Percentiles rank a stretch among this genome's conserved stretches.
Evolutionary conservation across 1,140 invertebrate genomes (phyloP).

Genomic region (Drosophila erecta): DNA sequence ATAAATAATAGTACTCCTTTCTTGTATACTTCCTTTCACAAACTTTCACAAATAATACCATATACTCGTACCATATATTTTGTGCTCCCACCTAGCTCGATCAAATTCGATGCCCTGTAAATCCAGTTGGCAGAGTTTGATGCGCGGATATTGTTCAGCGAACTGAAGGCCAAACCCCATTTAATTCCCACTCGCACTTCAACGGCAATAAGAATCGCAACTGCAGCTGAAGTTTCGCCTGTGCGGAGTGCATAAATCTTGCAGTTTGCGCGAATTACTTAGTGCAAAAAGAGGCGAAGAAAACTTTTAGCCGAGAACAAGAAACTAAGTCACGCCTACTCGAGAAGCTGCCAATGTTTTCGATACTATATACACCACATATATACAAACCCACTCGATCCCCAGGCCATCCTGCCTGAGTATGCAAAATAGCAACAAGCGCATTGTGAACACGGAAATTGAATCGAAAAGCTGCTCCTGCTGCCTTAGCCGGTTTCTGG

Average conservation of each 20-base stretch:
- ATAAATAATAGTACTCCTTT: too few relatives aligned
- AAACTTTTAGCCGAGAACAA: conserved; percentile 62
- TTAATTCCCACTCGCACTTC: conserved; percentile 60
- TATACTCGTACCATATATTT: not conserved
- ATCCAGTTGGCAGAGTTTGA: conserved; percentile 9
- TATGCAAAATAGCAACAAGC: conserved; percentile 79
- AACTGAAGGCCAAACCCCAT: conserved; percentile 29
- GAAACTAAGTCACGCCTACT: conserved; percentile 69
- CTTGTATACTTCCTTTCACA: not conserved
- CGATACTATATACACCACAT: conserved; percentile 31
- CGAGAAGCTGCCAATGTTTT: conserved; percentile 65
- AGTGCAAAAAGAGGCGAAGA: conserved; percentile 42
- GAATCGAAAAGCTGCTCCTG: conserved; percentile 69
- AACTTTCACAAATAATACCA: not conserved
- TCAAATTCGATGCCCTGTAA: not conserved
- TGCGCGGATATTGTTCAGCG: conserved; percentile 12
- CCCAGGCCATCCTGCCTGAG: conserved; percentile 17
- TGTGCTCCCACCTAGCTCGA: not conserved
- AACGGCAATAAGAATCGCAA: conserved; percentile 36
- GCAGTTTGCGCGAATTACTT: conserved; percentile 73
- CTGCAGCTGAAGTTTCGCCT: conserved; percentile 41
- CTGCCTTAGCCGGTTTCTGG: conserved; percentile 19
- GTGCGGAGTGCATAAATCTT: conserved; percentile 66
- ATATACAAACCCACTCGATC: conserved; percentile 22
- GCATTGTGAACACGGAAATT: conserved; percentile 74